Base-by-base conservation (phyloP, 2,888 invertebrate species). In the Lasius platythorax region DNA sequence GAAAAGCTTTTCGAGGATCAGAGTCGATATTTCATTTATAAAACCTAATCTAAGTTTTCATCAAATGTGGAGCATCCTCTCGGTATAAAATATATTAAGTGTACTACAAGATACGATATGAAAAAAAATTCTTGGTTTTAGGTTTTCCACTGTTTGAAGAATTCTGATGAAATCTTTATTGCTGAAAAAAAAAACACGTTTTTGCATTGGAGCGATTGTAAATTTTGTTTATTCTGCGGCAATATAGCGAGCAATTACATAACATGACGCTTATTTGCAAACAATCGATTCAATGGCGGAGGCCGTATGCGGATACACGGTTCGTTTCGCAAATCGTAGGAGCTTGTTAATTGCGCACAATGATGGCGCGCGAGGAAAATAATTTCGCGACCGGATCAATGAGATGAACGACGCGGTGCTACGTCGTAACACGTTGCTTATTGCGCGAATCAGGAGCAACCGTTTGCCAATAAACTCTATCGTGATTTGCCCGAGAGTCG, bases 401-500 rank as follows among this genome's bases (percentile, higher is more conserved):
- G 79, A 40, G 28, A 37, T 61, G 37, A 61, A 37, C 18, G 37
- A n/a, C 33, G 58, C n/a, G 2, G 5, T 12, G 43, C 23, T 23
- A 28, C 23, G 56, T 2, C 5, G 43, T 46, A 78, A 68, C 23
- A 23, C 12, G 11, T 56, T 33, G 70, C 30, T 72, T 61, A 46
- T 61, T 61, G 37, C 46, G 37, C 61, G 61, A 50, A 63, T 79
- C 46, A 79, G 70, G 30, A 70, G 68, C 58, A 61, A 37, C 18
- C 12, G 63, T 72, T 79, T 79, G 46, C 72, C 46, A 73, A 79
- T 79, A 79, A 79, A 73, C n/a, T 18, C n/a, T n/a, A 40, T 18
- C 30, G 11, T 43, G 58, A 70, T 61, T 72, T 46, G 61, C 61
- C n/a, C 0, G 23, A 28, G 43, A 23, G 28, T n/a, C n/a, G 33